These are phyloP conservation scores for Scolopax bukidnonensis DNA, from an alignment of 2,797 vertebrate species.

Conservation along the genomic window DNA sequence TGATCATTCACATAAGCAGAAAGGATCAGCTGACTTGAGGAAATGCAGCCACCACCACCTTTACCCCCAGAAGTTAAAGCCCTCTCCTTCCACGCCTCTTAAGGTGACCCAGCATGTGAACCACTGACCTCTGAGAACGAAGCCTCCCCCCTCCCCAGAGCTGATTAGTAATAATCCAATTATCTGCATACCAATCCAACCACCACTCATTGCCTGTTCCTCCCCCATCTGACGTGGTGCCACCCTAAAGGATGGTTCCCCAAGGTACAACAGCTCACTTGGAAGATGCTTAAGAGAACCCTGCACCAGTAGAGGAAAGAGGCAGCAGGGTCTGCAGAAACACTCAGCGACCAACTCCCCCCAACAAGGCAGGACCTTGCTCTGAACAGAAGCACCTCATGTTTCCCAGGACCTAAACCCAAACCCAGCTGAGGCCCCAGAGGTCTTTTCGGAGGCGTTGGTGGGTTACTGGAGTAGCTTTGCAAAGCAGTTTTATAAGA, in stretches of 20 bases:
- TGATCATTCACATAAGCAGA: accelerated
- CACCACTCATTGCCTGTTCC: accelerated
- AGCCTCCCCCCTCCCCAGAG: not conserved
- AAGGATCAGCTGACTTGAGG: not conserved
- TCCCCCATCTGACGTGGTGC: accelerated
- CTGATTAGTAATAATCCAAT: not conserved
- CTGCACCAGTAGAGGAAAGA: accelerated
- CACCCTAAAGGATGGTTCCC: accelerated
- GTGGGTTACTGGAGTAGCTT: not conserved
- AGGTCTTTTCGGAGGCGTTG: not conserved
- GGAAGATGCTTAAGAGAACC: accelerated
- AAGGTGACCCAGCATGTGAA: not conserved
- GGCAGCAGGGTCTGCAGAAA: not conserved
- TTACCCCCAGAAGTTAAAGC: not conserved
- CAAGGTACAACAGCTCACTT: accelerated
- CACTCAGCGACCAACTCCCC: accelerated
- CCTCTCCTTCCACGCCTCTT: not conserved
- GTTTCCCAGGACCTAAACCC: accelerated
- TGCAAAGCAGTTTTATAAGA: not conserved
- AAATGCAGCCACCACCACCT: not conserved
- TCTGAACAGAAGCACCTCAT: accelerated
- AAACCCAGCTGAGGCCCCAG: not conserved
- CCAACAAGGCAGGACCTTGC: accelerated
- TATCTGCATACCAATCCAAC: accelerated
- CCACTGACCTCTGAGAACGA: accelerated